phyloP scores from a whole-genome alignment of 2,888 invertebrate genomes.

The Eupithecia inturbata region DNA sequence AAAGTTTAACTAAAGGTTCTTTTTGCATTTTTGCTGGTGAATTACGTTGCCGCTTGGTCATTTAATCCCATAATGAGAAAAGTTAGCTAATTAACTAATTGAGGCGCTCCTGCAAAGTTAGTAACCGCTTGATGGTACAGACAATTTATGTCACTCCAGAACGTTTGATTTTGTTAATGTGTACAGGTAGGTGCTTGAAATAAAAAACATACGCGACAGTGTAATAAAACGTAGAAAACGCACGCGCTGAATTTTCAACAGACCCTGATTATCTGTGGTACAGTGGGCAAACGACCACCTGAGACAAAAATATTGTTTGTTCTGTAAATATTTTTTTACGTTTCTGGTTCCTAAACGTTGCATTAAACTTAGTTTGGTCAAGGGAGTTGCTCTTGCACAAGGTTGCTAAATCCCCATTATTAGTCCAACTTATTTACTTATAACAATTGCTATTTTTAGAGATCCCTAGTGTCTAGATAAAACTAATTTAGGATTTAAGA shows the following conservation, averaged over 20 bases:
- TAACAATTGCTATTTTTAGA: too few species aligned
- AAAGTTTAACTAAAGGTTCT: background rate
- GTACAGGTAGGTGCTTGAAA: background rate
- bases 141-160: background rate
- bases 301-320: background rate
- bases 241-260: too few species aligned
- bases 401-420: background rate
- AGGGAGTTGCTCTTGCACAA: background rate
- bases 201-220: too few species aligned
- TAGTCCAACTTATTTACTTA: too few species aligned
- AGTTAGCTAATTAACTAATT: conserved; percentile 4
- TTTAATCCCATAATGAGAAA: conserved; percentile 2
- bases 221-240: too few species aligned
- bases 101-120: background rate
- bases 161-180: background rate
- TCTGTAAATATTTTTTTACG: background rate
- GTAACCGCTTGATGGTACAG: background rate
- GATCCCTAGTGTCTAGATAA: too few species aligned
- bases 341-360: background rate
- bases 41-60: conserved; percentile 9
- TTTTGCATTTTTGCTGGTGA: background rate
- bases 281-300: background rate
- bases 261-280: too few species aligned
- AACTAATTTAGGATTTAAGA: too few species aligned
- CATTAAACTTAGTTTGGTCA: background rate